These are phyloP conservation scores for Arctocebus calabarensis DNA, from an alignment of 2,797 vertebrate genomes.

Conservation along the genomic window DNA sequence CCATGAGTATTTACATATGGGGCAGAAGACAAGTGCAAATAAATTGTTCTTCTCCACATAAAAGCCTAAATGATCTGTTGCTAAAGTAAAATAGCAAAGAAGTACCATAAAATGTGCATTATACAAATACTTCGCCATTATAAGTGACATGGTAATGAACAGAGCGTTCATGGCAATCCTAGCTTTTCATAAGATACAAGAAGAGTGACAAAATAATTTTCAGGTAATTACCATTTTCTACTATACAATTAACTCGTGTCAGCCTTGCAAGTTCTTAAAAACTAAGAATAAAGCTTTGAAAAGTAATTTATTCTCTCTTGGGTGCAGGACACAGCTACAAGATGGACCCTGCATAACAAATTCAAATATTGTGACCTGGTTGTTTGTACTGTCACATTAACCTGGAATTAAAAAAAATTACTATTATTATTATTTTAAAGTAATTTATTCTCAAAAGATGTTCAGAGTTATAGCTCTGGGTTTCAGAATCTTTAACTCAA, in stretches of 20 bases:
- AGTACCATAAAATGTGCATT: background rate
- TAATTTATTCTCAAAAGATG: constrained; percentile 24
- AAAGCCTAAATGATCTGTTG: constrained; percentile 24
- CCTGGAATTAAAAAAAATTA: too few species aligned
- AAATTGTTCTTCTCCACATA: constrained; percentile 32
- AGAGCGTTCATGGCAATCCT: constrained; percentile 44
- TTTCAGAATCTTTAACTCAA: constrained; percentile 18
- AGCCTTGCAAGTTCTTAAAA: constrained; percentile 14
- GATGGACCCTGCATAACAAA: too few species aligned
- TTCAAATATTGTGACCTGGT: too few species aligned
- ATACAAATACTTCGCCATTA: background rate
- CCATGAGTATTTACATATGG: background rate
- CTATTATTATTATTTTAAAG: constrained; percentile 8
- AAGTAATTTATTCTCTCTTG: background rate
- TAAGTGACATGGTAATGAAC: constrained; percentile 21
- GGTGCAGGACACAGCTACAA: too few species aligned
- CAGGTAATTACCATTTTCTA: constrained; percentile 54
- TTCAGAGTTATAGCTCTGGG: background rate
- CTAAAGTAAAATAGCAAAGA: constrained; percentile 58
- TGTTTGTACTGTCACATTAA: too few species aligned
- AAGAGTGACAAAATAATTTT: constrained; percentile 21
- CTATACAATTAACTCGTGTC: constrained; percentile 27
- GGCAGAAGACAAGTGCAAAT: background rate
- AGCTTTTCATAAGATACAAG: constrained; percentile 39
- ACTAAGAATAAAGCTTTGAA: constrained; percentile 29